A percentile compares a stretch with the other conserved stretches of the same genome.
Evolutionary conservation across 2,797 vertebrate species (phyloP).

Genomic region (Chrysocyon brachyurus): DNA sequence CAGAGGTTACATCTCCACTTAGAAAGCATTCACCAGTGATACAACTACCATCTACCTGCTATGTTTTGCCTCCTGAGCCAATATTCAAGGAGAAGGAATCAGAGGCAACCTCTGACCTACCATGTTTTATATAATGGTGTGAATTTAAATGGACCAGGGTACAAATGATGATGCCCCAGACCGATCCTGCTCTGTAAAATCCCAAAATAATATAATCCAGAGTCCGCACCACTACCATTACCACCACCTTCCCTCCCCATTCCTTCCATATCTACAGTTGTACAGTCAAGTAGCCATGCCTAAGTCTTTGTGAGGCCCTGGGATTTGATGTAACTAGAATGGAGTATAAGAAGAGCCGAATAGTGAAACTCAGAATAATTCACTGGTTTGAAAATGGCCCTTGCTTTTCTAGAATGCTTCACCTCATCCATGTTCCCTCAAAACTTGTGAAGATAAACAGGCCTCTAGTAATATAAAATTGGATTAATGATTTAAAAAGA

Average conservation of each 20-base stretch:
- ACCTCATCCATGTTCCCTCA: background rate
- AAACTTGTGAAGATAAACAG: conserved; percentile 17
- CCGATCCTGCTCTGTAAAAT: background rate
- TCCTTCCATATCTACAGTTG: background rate
- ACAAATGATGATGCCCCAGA: background rate
- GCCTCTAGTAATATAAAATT: background rate
- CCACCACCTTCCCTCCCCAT: background rate
- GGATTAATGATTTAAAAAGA: conserved; percentile 17
- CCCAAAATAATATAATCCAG: background rate
- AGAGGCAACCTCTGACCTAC: background rate
- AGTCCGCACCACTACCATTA: background rate
- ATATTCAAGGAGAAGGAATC: background rate
- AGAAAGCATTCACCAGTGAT: conserved; percentile 47
- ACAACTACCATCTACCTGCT: background rate
- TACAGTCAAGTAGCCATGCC: background rate
- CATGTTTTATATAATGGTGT: background rate
- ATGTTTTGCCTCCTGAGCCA: background rate
- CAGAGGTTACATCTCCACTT: background rate
- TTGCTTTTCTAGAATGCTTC: background rate
- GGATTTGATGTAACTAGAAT: background rate
- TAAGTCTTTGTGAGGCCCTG: background rate
- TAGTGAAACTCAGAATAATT: background rate
- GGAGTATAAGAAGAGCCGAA: background rate
- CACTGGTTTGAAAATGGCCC: background rate
- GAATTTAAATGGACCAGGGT: background rate